Conservation (phyloP, 2,797 vertebrate genomes). For the Tachyglossus aculeatus region DNA sequence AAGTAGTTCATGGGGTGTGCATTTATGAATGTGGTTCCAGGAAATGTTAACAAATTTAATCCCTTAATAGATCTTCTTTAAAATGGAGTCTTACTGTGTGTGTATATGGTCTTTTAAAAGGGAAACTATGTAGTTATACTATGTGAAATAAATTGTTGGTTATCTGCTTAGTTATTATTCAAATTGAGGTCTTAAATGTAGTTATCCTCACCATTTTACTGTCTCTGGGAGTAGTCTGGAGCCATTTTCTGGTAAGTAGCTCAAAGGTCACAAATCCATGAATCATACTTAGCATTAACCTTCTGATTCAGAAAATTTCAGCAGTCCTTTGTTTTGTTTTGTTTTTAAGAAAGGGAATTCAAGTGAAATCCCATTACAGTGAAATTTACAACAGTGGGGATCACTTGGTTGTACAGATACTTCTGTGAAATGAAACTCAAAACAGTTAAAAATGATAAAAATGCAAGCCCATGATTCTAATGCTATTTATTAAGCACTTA, state of each 20-base stretch:
- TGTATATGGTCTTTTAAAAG: slow-evolving; percentile 49
- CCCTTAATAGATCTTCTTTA: slow-evolving; percentile 65
- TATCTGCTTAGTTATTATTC: slow-evolving; percentile 58
- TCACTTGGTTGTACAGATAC: too few species aligned
- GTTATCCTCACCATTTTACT: slow-evolving; percentile 75
- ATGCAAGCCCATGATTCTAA: too few species aligned
- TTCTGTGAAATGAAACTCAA: too few species aligned
- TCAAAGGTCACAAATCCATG: slow-evolving; percentile 18
- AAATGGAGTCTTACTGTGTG: slow-evolving; percentile 66
- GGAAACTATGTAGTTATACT: slow-evolving; percentile 48
- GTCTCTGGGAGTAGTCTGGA: slow-evolving; percentile 56
- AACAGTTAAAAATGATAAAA: too few species aligned
- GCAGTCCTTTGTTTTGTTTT: slow-evolving; percentile 36
- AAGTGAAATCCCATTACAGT: too few species aligned
- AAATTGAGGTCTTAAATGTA: slow-evolving; percentile 60
- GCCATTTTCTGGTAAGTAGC: slow-evolving; percentile 56
- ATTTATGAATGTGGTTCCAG: slow-evolving; percentile 66
- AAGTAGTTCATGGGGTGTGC: slow-evolving; percentile 24
- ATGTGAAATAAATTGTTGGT: slow-evolving; percentile 58
- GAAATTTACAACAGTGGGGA: too few species aligned
- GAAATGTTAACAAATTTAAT: slow-evolving; percentile 67
- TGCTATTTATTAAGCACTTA: too few species aligned
- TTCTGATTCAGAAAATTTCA: slow-evolving; percentile 39
- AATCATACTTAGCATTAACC: slow-evolving; percentile 25
- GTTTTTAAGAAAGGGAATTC: too few species aligned